Base-by-base conservation (phyloP, 2,113 vertebrate genomes). In the Nymphicus hollandicus region DNA sequence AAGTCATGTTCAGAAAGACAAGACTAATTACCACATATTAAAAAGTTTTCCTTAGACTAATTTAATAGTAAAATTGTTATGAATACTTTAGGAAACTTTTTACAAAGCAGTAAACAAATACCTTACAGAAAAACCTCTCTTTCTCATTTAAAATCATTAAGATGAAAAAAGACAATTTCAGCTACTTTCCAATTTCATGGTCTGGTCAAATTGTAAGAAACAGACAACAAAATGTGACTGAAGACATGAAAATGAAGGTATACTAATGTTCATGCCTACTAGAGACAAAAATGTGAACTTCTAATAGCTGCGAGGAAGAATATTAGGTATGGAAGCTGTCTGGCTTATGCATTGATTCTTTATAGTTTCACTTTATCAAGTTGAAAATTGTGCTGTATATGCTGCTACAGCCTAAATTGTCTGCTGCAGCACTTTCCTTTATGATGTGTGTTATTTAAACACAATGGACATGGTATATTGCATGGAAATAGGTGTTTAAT, bases 1-100 rank as follows among this genome's bases (percentile, higher is more conserved):
- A 97, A 98, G 97, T 98, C 97, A 96, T 97, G 94, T 98, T 98
- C 97, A 87, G 90, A 96, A 95, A 98, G 95, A 98, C 96, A 97
- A 95, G 96, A 97, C 96, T 98, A 98, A 98, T 98, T 98, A 92
- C 94, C 47, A 24, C 65, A 70, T 91, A 93, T 96, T 97, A 96
- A 98, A 97, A 95, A 96, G 83, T 89, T 96, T 95, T 93, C 94
- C 97, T 97, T 97, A 83, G 74, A 90, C 76, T 93, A 81, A 86
- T 95, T 96, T 97, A 89, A 93, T 96, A 89, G 94, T 88, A 88
- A 96, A 96, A 98, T 96, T 94, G 33, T 88, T 94, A 77, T 31
- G 72, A 89, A 86, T 77, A 95, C 63, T 93, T 92, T 5, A 89
- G 81, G 69, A 92, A 97, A 97, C 91, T 97, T 96, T 89, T 69